These are phyloP conservation scores for Anguilla obscura DNA, from an alignment of 2,797 vertebrate species.

Conservation along the genomic window DNA sequence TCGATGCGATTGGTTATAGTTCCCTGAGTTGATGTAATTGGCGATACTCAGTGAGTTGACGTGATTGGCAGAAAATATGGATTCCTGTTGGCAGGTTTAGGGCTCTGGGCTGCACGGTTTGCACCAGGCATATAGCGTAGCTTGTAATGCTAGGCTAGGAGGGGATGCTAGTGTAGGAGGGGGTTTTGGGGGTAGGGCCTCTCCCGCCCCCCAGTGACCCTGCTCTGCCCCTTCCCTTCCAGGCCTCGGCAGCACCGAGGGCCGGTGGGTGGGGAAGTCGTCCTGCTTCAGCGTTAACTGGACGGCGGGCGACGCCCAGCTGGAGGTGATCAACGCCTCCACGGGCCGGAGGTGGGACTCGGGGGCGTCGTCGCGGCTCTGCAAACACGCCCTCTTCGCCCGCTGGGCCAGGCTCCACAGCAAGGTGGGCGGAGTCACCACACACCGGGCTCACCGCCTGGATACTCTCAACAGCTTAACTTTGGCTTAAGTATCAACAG, in stretches of 20 bases:
- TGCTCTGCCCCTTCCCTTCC: background rate
- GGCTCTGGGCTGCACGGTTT: too few species aligned
- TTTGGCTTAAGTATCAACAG: too few species aligned
- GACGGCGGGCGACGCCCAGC: constrained; percentile 67
- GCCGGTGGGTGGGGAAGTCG: constrained; percentile 72
- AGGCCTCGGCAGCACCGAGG: constrained; percentile 74
- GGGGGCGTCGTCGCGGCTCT: constrained; percentile 77
- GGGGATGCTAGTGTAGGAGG: background rate
- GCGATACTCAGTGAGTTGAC: too few species aligned
- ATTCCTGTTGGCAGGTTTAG: too few species aligned
- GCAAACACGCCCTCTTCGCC: constrained; percentile 75
- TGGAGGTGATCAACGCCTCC: constrained; percentile 78
- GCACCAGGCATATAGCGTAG: too few species aligned
- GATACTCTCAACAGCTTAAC: too few species aligned
- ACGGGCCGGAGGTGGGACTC: constrained; percentile 73
- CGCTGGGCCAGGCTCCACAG: constrained; percentile 78
- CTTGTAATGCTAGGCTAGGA: too few species aligned
- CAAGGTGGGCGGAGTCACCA: constrained; percentile 69
- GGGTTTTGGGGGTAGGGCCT: background rate
- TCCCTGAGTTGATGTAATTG: too few species aligned
- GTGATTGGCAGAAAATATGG: too few species aligned
- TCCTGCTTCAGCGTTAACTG: constrained; percentile 82
- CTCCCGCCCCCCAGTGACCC: background rate
- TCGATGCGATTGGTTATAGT: too few species aligned
- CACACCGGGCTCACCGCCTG: background rate